These are phyloP conservation scores for Xerus rutilus DNA, from an alignment of 2,797 vertebrate species.

Conservation along the genomic window DNA sequence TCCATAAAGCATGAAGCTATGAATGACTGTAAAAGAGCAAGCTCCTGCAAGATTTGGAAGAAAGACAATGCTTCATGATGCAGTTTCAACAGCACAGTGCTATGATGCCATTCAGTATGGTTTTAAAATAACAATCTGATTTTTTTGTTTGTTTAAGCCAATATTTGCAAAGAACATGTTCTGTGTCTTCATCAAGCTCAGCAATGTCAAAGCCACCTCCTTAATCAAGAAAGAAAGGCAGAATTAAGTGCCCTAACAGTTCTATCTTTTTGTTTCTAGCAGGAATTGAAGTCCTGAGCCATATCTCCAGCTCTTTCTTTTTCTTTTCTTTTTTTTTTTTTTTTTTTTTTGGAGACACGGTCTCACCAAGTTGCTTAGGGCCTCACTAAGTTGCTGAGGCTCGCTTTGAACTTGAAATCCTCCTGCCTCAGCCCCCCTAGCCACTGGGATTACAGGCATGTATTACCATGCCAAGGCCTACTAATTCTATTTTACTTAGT, in stretches of 20 bases:
- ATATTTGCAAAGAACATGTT: neutral
- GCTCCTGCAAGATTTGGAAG: neutral
- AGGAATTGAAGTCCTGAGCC: too few relatives aligned
- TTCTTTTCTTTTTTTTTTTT: too few relatives aligned
- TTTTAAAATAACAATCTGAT: neutral
- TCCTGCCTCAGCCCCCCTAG: too few relatives aligned
- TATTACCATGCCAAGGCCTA: too few relatives aligned
- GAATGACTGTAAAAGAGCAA: neutral
- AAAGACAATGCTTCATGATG: neutral
- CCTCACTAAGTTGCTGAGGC: too few relatives aligned
- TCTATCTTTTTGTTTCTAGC: too few relatives aligned
- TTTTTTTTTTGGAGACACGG: too few relatives aligned
- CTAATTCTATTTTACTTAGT: neutral
- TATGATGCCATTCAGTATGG: neutral
- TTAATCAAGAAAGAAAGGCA: neutral
- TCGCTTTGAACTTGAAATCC: too few relatives aligned
- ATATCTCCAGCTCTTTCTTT: too few relatives aligned
- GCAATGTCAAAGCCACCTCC: neutral
- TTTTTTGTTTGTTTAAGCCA: neutral
- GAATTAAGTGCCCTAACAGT: neutral
- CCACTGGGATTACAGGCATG: too few relatives aligned
- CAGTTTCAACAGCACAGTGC: neutral
- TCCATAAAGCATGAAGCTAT: neutral
- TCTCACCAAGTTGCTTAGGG: too few relatives aligned
- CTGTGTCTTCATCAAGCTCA: neutral